A percentile compares a stretch with the other conserved stretches of the same genome.
Evolutionary conservation across 2,888 invertebrate genomes (phyloP).

Genomic region (Eucera pruinosa): DNA sequence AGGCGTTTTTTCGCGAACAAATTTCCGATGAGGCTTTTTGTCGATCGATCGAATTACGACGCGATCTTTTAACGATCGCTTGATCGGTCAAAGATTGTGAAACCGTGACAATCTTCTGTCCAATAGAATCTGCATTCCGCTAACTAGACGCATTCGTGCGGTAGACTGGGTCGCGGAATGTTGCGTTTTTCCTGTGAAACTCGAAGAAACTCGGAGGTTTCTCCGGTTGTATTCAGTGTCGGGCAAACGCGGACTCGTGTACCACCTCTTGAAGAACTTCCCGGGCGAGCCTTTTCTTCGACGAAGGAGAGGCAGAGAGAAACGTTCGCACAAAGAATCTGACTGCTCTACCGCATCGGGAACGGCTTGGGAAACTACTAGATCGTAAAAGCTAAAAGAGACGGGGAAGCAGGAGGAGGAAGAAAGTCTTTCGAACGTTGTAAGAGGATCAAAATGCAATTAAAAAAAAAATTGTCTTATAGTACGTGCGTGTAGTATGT

Average conservation of each 20-base stretch:
- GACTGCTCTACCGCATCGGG: conserved; percentile 7
- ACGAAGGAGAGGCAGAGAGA: not conserved
- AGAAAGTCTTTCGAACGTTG: conserved; percentile 24
- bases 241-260: not conserved
- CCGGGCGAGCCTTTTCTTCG: conserved; percentile 3
- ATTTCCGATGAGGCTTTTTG: conserved; percentile 16
- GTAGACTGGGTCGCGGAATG: not conserved
- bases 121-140: conserved; percentile 5
- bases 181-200: not conserved
- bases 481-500: conserved; percentile 58
- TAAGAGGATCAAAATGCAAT: conserved; percentile 41
- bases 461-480: conserved; percentile 34
- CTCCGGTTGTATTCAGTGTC: not conserved
- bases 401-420: not conserved
- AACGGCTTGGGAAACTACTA: not conserved
- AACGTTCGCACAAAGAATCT: not conserved
- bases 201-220: not conserved
- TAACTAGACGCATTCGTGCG: not conserved
- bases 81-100: not conserved
- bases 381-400: not conserved
- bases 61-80: not conserved
- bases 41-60: not conserved
- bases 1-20: not conserved
- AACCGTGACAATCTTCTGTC: conserved; percentile 17
- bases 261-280: not conserved